Evolutionary conservation across 2,797 vertebrate genomes (phyloP).

Genomic region (Cyclopterus lumpus): DNA sequence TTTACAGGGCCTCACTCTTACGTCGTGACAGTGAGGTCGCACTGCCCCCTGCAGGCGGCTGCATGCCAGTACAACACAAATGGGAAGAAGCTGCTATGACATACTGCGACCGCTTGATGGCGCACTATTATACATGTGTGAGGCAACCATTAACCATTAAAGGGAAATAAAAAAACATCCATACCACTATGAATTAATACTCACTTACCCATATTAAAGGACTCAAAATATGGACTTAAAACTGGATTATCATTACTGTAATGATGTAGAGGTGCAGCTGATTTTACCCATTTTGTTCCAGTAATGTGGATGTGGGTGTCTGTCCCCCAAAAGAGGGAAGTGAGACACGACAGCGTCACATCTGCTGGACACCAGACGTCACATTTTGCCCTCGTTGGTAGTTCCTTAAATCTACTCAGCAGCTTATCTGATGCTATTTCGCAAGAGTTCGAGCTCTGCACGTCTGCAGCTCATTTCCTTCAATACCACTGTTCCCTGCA

Average conservation of each 20-base stretch:
- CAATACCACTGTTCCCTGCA: background rate
- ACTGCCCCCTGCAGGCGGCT: slow-evolving; percentile 41
- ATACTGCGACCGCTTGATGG: slow-evolving; percentile 6
- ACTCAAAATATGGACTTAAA: too few species aligned
- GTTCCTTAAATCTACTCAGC: slow-evolving; percentile 30
- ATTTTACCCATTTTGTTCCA: background rate
- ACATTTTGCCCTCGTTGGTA: slow-evolving; percentile 7
- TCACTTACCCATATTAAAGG: background rate
- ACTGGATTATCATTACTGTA: background rate
- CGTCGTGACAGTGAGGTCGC: background rate
- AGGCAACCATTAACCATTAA: background rate
- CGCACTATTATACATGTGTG: background rate
- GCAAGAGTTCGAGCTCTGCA: background rate
- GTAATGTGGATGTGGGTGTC: background rate
- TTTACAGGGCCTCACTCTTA: background rate
- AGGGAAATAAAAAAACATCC: background rate
- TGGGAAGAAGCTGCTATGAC: accelerated
- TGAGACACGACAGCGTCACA: slow-evolving; percentile 2
- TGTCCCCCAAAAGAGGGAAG: slow-evolving; percentile 5
- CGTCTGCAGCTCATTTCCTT: slow-evolving; percentile 1
- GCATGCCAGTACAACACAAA: background rate
- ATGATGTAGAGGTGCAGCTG: background rate
- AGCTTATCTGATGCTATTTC: slow-evolving; percentile 25
- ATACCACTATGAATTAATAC: background rate
- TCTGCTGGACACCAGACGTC: slow-evolving; percentile 9